phyloP scores from a whole-genome alignment of 2,888 invertebrate genomes.

The Plagodis pulveraria region DNA sequence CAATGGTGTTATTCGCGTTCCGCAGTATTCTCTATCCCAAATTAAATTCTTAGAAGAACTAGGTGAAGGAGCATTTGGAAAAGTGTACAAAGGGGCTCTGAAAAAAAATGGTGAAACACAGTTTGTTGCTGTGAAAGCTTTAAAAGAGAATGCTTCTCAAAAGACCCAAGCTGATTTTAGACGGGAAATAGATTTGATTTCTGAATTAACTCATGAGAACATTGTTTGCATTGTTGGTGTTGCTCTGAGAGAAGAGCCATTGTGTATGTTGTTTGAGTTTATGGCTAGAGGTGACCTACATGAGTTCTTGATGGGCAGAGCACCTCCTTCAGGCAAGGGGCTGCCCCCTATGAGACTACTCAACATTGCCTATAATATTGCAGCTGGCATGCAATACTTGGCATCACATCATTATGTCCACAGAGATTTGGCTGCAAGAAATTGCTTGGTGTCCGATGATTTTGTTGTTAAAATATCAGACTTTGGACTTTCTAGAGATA shows the following conservation, averaged over 20 bases:
- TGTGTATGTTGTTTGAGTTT: constrained; percentile 98
- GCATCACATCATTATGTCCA: constrained; percentile 98
- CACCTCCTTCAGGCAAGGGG: constrained; percentile 92
- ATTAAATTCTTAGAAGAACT: constrained; percentile 95
- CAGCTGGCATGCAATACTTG: constrained; percentile 93
- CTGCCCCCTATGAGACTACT: constrained; percentile 94
- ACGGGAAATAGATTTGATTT: constrained; percentile 97
- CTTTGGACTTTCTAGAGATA: constrained; percentile 97
- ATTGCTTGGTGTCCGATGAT: constrained; percentile 97
- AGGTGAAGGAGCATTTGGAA: constrained; percentile 98
- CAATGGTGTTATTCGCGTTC: constrained; percentile 86
- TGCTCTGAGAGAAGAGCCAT: constrained; percentile 94
- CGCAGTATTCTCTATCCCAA: constrained; percentile 94
- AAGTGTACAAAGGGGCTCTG: constrained; percentile 97
- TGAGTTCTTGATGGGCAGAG: constrained; percentile 96
- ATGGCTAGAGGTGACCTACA: constrained; percentile 99
- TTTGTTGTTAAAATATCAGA: constrained; percentile 98
- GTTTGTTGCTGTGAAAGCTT: constrained; percentile 96
- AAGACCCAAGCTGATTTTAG: constrained; percentile 97
- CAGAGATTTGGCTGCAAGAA: constrained; percentile 97
- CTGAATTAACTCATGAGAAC: constrained; percentile 97
- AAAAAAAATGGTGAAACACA: constrained; percentile 88
- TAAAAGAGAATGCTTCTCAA: constrained; percentile 96
- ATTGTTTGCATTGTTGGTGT: constrained; percentile 98
- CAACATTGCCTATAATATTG: constrained; percentile 95